Conservation (phyloP, 2,888 invertebrate genomes). For the Ditula angustiorana region DNA sequence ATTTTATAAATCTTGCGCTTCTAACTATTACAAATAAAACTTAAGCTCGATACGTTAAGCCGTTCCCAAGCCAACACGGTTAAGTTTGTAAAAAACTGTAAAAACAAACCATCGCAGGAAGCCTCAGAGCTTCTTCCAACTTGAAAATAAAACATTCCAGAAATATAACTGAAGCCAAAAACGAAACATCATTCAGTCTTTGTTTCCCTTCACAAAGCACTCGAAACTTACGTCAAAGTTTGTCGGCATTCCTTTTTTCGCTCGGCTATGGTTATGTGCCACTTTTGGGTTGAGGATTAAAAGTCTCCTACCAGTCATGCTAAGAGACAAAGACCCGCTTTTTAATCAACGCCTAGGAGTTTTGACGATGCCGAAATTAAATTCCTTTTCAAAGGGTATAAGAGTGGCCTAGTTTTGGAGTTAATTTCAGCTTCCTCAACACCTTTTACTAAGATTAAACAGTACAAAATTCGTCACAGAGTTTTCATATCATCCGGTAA, state of each 20-base stretch:
- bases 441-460: conserved; percentile 25
- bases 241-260: conserved; percentile 37
- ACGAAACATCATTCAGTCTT: conserved; percentile 36
- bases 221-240: conserved; percentile 59
- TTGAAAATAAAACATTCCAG: conserved; percentile 5
- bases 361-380: conserved; percentile 41
- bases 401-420: conserved; percentile 25
- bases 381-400: conserved; percentile 39
- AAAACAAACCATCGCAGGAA: too few relatives aligned
- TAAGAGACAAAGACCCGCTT: conserved; percentile 42
- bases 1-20: too few relatives aligned
- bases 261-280: conserved; percentile 23
- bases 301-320: conserved; percentile 39
- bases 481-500: too few relatives aligned
- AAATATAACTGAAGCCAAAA: conserved; percentile 15
- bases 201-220: conserved; percentile 37
- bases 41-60: too few relatives aligned
- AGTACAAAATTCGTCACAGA: conserved; percentile 6
- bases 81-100: too few relatives aligned
- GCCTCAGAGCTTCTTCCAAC: neutral
- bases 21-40: too few relatives aligned
- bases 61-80: too few relatives aligned
- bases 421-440: conserved; percentile 15
- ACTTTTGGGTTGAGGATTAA: conserved; percentile 41
- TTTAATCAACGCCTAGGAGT: conserved; percentile 45